Evolutionary conservation across 2,113 vertebrate species (phyloP), one percentile per base, ranked within the genome.

Genomic region (Uria lomvia): DNA sequence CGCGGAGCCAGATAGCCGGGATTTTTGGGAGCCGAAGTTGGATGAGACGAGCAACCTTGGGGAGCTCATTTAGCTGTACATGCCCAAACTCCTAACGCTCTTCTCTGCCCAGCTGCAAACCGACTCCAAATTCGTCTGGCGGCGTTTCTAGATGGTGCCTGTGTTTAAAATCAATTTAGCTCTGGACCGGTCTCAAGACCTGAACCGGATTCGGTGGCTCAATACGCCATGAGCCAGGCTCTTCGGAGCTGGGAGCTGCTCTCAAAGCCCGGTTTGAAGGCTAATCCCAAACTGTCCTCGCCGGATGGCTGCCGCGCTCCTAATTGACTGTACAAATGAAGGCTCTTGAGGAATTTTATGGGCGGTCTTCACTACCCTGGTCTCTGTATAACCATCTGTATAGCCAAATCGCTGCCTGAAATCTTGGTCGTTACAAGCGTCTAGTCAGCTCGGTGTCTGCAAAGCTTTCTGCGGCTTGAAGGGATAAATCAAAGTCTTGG

Each of bases 291-390:
- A 27, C 20, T n/a, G 14, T 42, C 60, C 67, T 78, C 1, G 1
- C 38, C 0, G 2, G 30, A 12, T 74, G 0, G 15, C 70, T n/a
- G 73, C 22, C 3, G 4, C 6, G 1, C 43, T 60, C 1, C 0
- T 71, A 19, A 71, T 12, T 63, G 45, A 30, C 38, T 26, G 32
- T 5, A 22, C 22, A 56, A 58, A 45, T 0, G 5, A 23, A 83
- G 65, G 34, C 74, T 88, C 5, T 9, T 2, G 26, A 47, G 53
- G 73, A 47, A 19, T 78, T 89, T 91, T 65, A 24, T 23, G 77
- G 58, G 58, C 8, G 9, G 40, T 36, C 76, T 65, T 92, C 76
- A 40, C 27, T 60, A 29, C 56, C 53, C 60, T 19, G n/a, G 15
- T 56, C 56, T 67, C 21, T 40, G 40, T 40, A 40, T 40, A 40